Base-by-base conservation (phyloP, 2,888 invertebrate species). In the Bruchidius siliquastri region DNA sequence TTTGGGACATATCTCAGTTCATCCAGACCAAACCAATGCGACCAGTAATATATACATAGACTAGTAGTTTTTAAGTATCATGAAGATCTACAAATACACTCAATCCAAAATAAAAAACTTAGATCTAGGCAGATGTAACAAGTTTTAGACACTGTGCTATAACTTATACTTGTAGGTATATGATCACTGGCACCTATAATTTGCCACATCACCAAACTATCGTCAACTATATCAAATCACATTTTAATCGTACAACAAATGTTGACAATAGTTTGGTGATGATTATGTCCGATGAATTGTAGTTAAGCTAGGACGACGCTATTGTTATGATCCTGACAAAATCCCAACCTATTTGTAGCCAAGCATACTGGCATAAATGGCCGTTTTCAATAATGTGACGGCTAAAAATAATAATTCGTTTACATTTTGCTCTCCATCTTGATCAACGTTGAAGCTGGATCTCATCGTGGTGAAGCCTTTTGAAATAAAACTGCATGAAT, bases 101-200 rank as follows among this genome's bases (percentile, higher is more conserved):
- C 80, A 81, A 81, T 80, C 79, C 76, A 79, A 81, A 79, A 78
- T 79, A 78, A 81, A 79, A 81, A 81, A 81, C 80, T 81, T 80
- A 81, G 80, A 79, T 80, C 81, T 81, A 80, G 75, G 80, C 77
- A 81, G 80, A 80, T 80, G 77, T 79, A 79, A 79, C 77, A 78
- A 77, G 77, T 79, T 79, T 49, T 81, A 80, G 81, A 81, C 81
- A 81, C 80, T 80, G 80, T 81, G 81, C 81, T 80, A 80, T 79
- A 80, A 77, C 77, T 78, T 74, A 77, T 73, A 74, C 22, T 68
- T 68, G 74, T 30, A 72, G 72, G 49, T 73, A 73, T 73, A 76
- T 75, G 70, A 74, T 74, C 74, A 75, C 75, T 74, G 78, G 73
- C 73, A 76, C 76, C 76, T n/a, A 72, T 66, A 8, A 20, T 49